phyloP scores from a whole-genome alignment of 2,113 vertebrate genomes.

The Aptenodytes patagonicus region DNA sequence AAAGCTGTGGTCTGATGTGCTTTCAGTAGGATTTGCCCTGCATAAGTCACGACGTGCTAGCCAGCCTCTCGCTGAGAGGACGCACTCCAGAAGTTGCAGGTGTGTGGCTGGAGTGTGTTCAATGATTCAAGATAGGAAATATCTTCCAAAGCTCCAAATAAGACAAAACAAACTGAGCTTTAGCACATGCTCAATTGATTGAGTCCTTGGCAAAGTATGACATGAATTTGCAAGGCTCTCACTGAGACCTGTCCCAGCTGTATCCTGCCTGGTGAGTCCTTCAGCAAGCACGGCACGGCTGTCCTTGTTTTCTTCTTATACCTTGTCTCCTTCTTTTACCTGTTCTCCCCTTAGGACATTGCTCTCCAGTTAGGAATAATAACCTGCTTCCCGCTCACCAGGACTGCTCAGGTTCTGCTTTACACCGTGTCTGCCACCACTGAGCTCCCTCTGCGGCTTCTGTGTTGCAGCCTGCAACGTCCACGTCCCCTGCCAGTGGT shows the following conservation, averaged over 20 bases:
- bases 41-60: slow-evolving; percentile 48
- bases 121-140: slow-evolving; percentile 45
- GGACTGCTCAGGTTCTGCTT: not conserved
- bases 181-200: slow-evolving; percentile 58
- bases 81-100: slow-evolving; percentile 55
- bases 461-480: not conserved
- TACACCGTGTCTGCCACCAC: not conserved
- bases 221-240: slow-evolving; percentile 1
- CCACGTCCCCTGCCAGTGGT: not conserved
- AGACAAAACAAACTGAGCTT: slow-evolving; percentile 62
- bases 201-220: slow-evolving; percentile 46
- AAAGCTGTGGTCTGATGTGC: slow-evolving; percentile 36
- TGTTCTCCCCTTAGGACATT: not conserved
- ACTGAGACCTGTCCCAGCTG: not conserved
- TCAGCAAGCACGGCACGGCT: not conserved
- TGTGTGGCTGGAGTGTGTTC: slow-evolving; percentile 37
- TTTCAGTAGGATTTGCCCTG: slow-evolving; percentile 56
- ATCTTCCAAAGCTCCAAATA: slow-evolving; percentile 52
- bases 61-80: slow-evolving; percentile 29
- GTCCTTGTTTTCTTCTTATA: not conserved
- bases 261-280: not conserved
- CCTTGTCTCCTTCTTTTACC: not conserved
- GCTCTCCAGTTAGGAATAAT: not conserved
- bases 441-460: not conserved
- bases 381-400: not conserved